phyloP scores from a whole-genome alignment of 2,797 vertebrate genomes.

The Chelon auratus region DNA sequence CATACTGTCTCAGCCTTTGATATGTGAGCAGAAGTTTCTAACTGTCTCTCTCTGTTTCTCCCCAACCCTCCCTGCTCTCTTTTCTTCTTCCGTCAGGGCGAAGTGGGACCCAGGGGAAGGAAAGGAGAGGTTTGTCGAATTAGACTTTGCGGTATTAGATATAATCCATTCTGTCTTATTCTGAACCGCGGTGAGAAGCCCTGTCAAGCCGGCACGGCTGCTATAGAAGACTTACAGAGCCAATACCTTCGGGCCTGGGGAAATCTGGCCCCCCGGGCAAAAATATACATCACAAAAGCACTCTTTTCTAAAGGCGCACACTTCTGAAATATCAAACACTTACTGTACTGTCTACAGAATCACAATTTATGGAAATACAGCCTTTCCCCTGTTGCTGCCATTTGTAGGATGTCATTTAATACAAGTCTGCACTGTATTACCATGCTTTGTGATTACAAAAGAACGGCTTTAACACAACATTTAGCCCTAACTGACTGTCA shows the following conservation, averaged over 20 bases:
- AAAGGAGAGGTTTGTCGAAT: conserved; percentile 89
- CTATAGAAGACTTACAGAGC: conserved; percentile 65
- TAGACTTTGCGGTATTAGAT: conserved; percentile 75
- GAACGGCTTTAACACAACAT: background rate
- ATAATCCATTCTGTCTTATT: conserved; percentile 78
- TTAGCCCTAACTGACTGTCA: background rate
- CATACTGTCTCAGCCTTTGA: conserved; percentile 67
- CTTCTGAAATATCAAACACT: conserved; percentile 66
- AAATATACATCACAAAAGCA: conserved; percentile 70
- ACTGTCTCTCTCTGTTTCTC: conserved; percentile 60
- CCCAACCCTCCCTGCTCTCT: conserved; percentile 43
- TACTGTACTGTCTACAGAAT: conserved; percentile 56
- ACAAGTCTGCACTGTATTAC: background rate
- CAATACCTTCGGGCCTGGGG: conserved; percentile 58
- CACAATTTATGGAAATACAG: conserved; percentile 40
- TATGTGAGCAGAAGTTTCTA: conserved; percentile 68
- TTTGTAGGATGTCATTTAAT: conserved; percentile 20
- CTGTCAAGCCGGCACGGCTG: conserved; percentile 64
- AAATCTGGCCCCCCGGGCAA: conserved; percentile 63
- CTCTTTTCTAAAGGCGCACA: conserved; percentile 50
- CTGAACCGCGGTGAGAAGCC: conserved; percentile 59
- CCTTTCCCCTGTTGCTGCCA: background rate
- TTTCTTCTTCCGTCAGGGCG: conserved; percentile 80
- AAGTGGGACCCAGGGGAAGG: conserved; percentile 82
- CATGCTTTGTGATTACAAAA: conserved; percentile 13